phyloP scores from a whole-genome alignment of 2,888 invertebrate species.

The Strigamia maritima region DNA sequence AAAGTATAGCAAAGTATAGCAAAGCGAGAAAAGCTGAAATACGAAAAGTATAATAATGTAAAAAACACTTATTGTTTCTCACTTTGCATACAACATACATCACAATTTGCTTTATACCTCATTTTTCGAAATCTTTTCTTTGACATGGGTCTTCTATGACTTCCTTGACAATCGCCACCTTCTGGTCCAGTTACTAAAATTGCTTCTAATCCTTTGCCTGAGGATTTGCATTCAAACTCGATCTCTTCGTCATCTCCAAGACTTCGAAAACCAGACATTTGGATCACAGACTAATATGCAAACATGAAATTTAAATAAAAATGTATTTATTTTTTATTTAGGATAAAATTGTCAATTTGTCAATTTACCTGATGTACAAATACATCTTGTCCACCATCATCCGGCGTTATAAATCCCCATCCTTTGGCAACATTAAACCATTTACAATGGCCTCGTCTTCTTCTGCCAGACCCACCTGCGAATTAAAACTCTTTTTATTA shows the following conservation, averaged over 20 bases:
- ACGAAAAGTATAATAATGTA: too few species aligned
- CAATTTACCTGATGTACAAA: constrained; percentile 84
- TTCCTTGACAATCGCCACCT: constrained; percentile 75
- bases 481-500: background rate
- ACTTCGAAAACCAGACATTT: constrained; percentile 85
- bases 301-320: constrained; percentile 24
- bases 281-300: constrained; percentile 75
- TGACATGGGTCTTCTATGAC: constrained; percentile 72
- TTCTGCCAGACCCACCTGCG: constrained; percentile 48
- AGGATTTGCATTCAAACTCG: constrained; percentile 79
- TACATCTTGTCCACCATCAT: constrained; percentile 84
- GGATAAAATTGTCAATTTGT: background rate
- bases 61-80: background rate
- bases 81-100: background rate
- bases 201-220: constrained; percentile 82
- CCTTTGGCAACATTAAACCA: constrained; percentile 96
- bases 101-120: constrained; percentile 58
- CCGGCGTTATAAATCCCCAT: constrained; percentile 89
- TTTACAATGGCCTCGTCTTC: constrained; percentile 77
- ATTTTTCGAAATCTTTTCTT: constrained; percentile 81
- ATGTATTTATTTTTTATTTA: constrained; percentile 26
- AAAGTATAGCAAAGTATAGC: too few species aligned
- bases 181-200: constrained; percentile 77
- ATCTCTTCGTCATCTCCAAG: constrained; percentile 83
- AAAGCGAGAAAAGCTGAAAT: too few species aligned